phyloP scores from a whole-genome alignment of 2,113 vertebrate species.

The Macquaria australasica region DNA sequence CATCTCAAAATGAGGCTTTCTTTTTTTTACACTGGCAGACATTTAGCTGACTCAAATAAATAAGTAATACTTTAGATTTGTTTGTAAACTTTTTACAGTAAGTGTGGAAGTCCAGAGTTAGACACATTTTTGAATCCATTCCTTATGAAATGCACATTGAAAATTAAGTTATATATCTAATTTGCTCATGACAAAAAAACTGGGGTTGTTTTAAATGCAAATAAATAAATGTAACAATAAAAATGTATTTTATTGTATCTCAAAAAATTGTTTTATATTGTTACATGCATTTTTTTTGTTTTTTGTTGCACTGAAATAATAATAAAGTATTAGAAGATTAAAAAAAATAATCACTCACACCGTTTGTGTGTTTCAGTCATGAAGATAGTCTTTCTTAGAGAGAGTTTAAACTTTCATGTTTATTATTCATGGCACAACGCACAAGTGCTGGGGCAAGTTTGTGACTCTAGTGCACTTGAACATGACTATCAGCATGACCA shows the following conservation, averaged over 20 bases:
- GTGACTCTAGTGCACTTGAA: not conserved
- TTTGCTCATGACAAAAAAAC: not conserved
- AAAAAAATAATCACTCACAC: not conserved
- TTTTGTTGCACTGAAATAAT: not conserved
- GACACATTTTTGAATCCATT: not conserved
- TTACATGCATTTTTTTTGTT: not conserved
- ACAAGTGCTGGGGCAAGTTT: not conserved
- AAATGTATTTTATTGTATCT: not conserved
- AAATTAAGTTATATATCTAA: too few relatives aligned
- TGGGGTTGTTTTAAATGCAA: not conserved
- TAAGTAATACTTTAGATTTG: constrained; percentile 3
- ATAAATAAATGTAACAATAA: not conserved
- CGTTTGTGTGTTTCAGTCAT: not conserved
- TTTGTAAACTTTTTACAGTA: not conserved
- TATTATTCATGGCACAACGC: not conserved
- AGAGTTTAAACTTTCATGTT: not conserved
- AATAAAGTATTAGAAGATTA: not conserved
- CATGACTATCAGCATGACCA: not conserved
- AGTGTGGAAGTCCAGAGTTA: not conserved
- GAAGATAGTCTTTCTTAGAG: not conserved
- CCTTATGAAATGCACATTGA: not conserved
- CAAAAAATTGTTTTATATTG: not conserved
- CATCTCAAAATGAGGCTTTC: constrained; percentile 40
- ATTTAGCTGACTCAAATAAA: constrained; percentile 30
- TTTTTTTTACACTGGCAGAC: constrained; percentile 38